Percentiles rank a stretch among this genome's conserved stretches.
Conservation (phyloP, 2,113 vertebrate genomes). For the Petrocephalus zakoni region DNA sequence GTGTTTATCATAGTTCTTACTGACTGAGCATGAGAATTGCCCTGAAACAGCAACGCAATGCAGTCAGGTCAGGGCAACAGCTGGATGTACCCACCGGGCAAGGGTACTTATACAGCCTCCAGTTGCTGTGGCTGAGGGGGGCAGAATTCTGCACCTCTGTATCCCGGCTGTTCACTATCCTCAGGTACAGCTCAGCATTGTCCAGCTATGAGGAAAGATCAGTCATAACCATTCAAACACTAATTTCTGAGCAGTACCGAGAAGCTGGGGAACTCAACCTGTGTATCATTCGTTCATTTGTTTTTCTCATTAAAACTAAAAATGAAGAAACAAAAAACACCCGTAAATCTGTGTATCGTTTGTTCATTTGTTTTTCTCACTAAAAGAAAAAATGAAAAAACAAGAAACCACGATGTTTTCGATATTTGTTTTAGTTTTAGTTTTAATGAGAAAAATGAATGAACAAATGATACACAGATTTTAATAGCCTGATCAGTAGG, state of each 20-base stretch:
- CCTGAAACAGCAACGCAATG: neutral
- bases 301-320: no score
- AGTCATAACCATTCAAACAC: neutral
- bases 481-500: no score
- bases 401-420: no score
- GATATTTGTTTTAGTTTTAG: no score
- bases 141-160: slow-evolving; percentile 40
- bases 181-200: slow-evolving; percentile 42
- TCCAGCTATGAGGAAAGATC: slow-evolving; percentile 36
- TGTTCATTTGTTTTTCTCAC: no score
- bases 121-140: slow-evolving; percentile 39
- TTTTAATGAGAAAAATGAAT: no score
- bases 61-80: neutral
- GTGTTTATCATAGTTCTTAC: neutral
- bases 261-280: no score
- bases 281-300: no score
- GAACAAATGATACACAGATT: no score
- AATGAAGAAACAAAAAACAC: no score
- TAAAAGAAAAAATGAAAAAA: no score
- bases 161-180: slow-evolving; percentile 45
- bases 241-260: neutral
- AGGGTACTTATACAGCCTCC: slow-evolving; percentile 40
- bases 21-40: neutral
- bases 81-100: slow-evolving; percentile 34
- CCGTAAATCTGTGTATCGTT: no score